These are phyloP conservation scores for Sardinella longiceps DNA, from an alignment of 2,797 vertebrate genomes.

Conservation along the genomic window DNA sequence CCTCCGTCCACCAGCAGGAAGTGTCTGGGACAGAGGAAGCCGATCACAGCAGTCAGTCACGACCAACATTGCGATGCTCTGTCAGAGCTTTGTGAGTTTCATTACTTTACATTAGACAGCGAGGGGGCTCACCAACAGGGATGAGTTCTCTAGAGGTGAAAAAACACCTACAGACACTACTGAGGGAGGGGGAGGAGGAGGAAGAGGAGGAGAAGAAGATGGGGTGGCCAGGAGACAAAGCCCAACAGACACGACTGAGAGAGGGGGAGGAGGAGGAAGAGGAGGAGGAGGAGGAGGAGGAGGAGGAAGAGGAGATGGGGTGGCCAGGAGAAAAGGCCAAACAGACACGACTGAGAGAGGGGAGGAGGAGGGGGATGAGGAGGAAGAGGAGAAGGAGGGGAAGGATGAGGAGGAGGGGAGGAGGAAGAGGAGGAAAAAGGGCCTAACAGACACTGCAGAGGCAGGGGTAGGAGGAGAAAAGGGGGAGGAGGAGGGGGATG, in stretches of 20 bases:
- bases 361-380: background rate
- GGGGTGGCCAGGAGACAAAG: no score
- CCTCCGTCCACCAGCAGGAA: slow-evolving; percentile 93
- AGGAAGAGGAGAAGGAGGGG: background rate
- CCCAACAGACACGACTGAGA: background rate
- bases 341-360: no score
- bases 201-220: background rate
- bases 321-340: no score
- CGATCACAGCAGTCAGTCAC: background rate
- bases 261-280: no score
- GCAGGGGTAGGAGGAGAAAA: no score
- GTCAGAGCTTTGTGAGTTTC: no score
- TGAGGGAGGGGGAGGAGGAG: background rate
- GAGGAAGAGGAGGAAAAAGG: no score
- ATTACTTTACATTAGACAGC: no score
- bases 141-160: slow-evolving; percentile 3
- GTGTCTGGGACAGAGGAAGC: slow-evolving; percentile 72
- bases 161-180: no score
- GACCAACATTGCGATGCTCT: no score
- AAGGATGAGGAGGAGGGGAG: background rate
- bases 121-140: no score
- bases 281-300: no score
- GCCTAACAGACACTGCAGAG: background rate
- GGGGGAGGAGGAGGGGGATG: background rate
- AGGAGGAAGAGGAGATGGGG: background rate